A percentile compares a stretch with the other conserved stretches of the same genome.
phyloP scores from a whole-genome alignment of 2,113 vertebrate species.

The Melanostigma gelatinosum region DNA sequence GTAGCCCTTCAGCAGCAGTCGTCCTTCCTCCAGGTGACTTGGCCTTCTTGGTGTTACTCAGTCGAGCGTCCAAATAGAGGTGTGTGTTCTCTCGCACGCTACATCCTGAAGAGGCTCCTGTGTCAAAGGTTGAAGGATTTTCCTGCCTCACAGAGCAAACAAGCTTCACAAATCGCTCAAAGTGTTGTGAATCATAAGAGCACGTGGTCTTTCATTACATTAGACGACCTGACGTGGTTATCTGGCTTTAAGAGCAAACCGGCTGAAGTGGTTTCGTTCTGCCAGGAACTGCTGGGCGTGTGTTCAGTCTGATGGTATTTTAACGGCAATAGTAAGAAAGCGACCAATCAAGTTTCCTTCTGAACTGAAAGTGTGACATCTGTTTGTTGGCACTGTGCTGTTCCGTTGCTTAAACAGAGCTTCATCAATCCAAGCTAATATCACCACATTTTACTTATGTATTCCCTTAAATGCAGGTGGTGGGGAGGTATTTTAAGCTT shows the following conservation, averaged over 20 bases:
- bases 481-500: neutral
- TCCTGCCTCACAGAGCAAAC: constrained; percentile 49
- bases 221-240: neutral
- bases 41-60: constrained; percentile 5
- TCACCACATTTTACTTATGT: neutral
- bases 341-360: neutral
- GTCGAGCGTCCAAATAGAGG: constrained; percentile 50
- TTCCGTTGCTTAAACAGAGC: neutral
- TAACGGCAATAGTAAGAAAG: neutral
- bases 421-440: neutral
- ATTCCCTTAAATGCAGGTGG: neutral
- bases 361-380: neutral
- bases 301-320: neutral
- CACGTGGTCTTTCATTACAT: neutral
- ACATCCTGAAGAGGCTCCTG: constrained; percentile 27
- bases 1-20: neutral
- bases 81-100: constrained; percentile 46
- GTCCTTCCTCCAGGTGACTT: constrained; percentile 25
- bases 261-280: neutral
- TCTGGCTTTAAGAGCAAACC: neutral
- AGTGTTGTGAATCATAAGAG: neutral
- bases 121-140: constrained; percentile 37
- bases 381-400: neutral
- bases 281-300: neutral
- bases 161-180: constrained; percentile 24